Conservation (phyloP, 1,140 invertebrate species). For the Diuraphis noxia region DNA sequence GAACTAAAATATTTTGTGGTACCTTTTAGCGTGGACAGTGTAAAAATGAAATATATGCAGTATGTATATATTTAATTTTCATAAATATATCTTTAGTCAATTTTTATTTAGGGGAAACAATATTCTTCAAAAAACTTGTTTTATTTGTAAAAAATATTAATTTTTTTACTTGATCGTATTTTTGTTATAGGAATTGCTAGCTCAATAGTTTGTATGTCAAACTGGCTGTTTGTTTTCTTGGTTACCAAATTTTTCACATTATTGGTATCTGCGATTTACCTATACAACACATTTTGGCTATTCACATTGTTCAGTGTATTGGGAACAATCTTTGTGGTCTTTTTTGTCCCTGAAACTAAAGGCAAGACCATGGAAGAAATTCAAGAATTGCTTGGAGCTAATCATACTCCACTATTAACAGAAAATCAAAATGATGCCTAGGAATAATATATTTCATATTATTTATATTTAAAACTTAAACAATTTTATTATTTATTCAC, state of each 20-base stretch:
- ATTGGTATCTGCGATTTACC: conserved; percentile 65
- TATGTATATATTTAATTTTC: background rate
- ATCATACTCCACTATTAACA: background rate
- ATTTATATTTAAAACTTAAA: background rate
- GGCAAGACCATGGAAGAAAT: conserved; percentile 85
- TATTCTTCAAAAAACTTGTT: background rate
- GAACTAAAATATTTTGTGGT: too few species aligned
- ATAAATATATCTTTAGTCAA: background rate
- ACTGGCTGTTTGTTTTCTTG: conserved; percentile 79
- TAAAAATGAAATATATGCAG: too few species aligned
- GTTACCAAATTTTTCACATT: conserved; percentile 77
- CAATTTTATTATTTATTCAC: background rate
- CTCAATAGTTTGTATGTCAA: conserved; percentile 74
- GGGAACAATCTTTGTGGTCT: conserved; percentile 74
- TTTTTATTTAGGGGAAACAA: background rate
- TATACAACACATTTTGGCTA: conserved; percentile 75
- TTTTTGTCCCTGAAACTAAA: conserved; percentile 86
- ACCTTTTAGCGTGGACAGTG: too few species aligned
- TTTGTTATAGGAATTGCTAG: conserved; percentile 63
- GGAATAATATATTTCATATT: background rate
- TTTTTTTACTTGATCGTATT: background rate
- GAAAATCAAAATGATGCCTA: background rate
- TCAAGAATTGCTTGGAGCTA: conserved; percentile 65
- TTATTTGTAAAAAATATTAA: background rate
- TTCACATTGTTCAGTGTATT: conserved; percentile 74